Percentiles rank a stretch among this genome's conserved stretches.
These are phyloP conservation scores for Monoplex corrugatus DNA, from an alignment of 2,888 invertebrate genomes.

Conservation along the genomic window DNA sequence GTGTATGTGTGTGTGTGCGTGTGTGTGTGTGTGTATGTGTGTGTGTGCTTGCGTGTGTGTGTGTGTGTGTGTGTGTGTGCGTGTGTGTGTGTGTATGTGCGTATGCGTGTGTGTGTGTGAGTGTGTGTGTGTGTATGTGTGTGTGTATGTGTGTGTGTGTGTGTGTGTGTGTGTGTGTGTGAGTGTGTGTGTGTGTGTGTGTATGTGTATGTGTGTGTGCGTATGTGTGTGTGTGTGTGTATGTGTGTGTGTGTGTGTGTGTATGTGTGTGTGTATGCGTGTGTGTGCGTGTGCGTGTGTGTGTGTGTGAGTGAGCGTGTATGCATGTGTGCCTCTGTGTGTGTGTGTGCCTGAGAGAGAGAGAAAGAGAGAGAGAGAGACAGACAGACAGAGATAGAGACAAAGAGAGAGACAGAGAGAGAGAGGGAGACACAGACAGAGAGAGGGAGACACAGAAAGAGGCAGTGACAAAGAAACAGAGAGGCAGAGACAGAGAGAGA, in stretches of 20 bases:
- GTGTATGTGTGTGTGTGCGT: neutral
- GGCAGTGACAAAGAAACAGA: neutral
- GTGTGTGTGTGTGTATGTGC: neutral
- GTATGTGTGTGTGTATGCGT: no score
- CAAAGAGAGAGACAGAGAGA: neutral
- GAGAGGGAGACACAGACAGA: neutral
- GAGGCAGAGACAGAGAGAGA: neutral
- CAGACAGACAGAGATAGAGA: neutral
- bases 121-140: neutral
- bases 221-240: no score
- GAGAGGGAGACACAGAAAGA: neutral
- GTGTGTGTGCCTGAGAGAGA: no score
- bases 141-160: conserved; percentile 1
- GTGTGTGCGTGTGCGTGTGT: no score
- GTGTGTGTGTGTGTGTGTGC: neutral
- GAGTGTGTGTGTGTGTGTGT: neutral
- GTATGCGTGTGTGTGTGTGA: neutral
- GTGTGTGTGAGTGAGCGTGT: no score
- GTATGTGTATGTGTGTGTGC: no score
- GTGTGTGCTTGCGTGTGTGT: neutral
- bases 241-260: neutral
- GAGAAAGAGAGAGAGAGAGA: neutral
- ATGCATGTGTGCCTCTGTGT: no score
- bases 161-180: neutral
- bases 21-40: neutral